phyloP scores from a whole-genome alignment of 2,797 vertebrate species.

The Yasuhikotakia modesta region DNA sequence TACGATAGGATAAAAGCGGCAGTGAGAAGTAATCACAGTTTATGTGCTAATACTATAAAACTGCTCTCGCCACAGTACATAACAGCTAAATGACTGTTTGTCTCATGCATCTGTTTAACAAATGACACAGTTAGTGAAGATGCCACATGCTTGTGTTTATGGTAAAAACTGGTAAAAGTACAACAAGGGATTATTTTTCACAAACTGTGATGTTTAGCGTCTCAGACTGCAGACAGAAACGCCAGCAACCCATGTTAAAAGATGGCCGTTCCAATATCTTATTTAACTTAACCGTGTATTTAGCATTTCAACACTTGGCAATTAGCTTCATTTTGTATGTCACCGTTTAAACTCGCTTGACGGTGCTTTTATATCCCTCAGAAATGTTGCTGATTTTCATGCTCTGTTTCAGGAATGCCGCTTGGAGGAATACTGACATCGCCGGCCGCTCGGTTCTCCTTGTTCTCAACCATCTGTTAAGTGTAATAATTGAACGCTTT shows the following conservation, averaged over 20 bases:
- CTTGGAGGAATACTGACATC: constrained; percentile 36
- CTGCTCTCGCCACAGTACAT: background rate
- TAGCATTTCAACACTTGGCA: constrained; percentile 47
- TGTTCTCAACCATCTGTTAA: constrained; percentile 50
- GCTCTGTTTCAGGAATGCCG: constrained; percentile 46
- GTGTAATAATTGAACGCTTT: constrained; percentile 26
- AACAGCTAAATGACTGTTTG: constrained; percentile 8
- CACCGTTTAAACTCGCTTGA: constrained; percentile 34
- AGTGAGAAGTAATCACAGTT: constrained; percentile 54
- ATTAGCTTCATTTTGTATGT: constrained; percentile 49
- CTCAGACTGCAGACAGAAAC: constrained; percentile 4
- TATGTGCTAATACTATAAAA: constrained; percentile 41
- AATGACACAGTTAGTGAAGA: background rate
- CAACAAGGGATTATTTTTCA: background rate
- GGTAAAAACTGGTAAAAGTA: constrained; percentile 4
- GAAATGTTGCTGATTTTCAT: constrained; percentile 46
- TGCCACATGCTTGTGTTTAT: constrained; percentile 14
- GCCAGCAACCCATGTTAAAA: constrained; percentile 8
- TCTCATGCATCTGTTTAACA: background rate
- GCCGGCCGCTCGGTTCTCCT: constrained; percentile 36
- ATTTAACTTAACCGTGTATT: constrained; percentile 18
- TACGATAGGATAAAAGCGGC: constrained; percentile 27
- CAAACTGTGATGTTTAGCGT: constrained; percentile 11
- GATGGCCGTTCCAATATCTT: constrained; percentile 19
- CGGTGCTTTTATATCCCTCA: background rate